phyloP scores from a whole-genome alignment of 2,797 vertebrate genomes.

The Xiphophorus birchmanni region DNA sequence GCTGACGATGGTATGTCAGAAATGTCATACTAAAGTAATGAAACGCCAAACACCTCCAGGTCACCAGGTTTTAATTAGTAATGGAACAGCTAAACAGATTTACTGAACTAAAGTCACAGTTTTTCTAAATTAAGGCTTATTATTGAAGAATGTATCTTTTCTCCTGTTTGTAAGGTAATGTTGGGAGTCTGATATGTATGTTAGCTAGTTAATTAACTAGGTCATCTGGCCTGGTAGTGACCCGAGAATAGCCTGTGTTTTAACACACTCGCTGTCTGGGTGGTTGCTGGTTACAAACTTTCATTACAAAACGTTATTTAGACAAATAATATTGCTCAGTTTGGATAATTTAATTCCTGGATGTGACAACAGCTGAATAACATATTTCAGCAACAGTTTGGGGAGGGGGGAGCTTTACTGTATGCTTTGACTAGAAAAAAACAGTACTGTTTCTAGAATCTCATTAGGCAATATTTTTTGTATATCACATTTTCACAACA shows the following conservation, averaged over 20 bases:
- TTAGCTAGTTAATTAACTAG: not conserved
- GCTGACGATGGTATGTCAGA: conserved; percentile 88
- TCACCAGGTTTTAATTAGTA: not conserved
- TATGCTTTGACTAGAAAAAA: too few relatives aligned
- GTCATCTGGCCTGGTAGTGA: not conserved
- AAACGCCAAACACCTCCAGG: not conserved
- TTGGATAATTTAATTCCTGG: too few relatives aligned
- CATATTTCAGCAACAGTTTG: not conserved
- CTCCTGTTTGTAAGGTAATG: not conserved
- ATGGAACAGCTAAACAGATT: not conserved
- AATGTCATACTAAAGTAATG: not conserved
- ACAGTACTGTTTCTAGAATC: not conserved
- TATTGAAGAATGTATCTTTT: too few relatives aligned
- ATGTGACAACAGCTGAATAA: not conserved
- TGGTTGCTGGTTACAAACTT: not conserved
- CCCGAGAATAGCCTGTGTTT: not conserved
- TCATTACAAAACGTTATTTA: not conserved
- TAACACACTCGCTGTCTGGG: not conserved
- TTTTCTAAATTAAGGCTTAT: not conserved
- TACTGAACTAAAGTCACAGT: not conserved
- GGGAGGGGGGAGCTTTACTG: not conserved
- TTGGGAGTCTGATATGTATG: not conserved
- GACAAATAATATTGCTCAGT: not conserved
- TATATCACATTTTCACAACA: not conserved
- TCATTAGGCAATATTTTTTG: not conserved